Percentiles rank a stretch among this genome's conserved stretches.
phyloP scores from a whole-genome alignment of 2,113 vertebrate genomes.

The Prinia subflava region DNA sequence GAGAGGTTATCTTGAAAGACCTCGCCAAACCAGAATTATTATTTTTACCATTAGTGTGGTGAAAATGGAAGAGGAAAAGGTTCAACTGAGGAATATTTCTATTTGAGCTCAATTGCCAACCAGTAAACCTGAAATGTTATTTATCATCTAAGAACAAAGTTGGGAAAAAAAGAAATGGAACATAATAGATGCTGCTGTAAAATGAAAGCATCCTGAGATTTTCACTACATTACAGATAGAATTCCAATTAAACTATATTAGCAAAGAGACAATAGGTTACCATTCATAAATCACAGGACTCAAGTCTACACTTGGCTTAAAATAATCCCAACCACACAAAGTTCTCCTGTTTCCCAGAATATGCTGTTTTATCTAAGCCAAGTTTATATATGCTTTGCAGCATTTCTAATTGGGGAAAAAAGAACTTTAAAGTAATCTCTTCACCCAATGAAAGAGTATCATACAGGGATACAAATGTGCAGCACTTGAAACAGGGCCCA shows the following conservation, averaged over 20 bases:
- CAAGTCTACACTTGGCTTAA: neutral
- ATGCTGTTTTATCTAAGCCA: neutral
- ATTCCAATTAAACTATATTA: neutral
- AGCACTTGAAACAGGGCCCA: neutral
- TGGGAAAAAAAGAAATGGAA: neutral
- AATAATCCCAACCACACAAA: neutral
- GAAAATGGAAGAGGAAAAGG: neutral
- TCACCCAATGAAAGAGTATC: neutral
- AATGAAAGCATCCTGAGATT: neutral
- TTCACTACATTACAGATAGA: neutral
- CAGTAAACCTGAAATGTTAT: neutral
- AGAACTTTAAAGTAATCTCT: neutral
- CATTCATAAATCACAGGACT: neutral
- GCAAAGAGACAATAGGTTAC: neutral
- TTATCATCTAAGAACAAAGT: neutral
- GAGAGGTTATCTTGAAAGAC: neutral
- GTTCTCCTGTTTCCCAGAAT: neutral
- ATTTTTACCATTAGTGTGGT: neutral
- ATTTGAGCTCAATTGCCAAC: neutral
- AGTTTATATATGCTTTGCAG: neutral
- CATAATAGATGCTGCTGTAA: neutral
- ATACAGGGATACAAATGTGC: neutral
- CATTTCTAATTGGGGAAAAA: neutral
- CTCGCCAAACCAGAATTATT: neutral
- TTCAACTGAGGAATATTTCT: neutral